Conservation (phyloP, 2,797 vertebrate genomes). For the Sebastes matsubarae region DNA sequence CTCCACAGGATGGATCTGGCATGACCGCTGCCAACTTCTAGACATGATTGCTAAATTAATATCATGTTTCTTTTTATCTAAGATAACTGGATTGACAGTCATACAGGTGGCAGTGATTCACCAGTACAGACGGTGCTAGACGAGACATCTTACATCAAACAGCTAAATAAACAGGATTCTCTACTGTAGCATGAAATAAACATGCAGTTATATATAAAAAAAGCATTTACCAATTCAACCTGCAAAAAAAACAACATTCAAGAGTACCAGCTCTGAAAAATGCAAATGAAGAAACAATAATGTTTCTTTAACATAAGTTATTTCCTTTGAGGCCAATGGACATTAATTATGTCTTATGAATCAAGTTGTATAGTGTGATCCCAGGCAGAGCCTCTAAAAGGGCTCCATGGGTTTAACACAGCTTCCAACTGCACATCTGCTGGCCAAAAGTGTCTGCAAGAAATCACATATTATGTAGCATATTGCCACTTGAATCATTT, state of each 20-base stretch:
- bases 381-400: neutral
- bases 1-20: slow-evolving; percentile 37
- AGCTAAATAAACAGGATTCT: neutral
- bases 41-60: slow-evolving; percentile 31
- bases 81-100: slow-evolving; percentile 31
- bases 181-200: neutral
- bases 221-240: neutral
- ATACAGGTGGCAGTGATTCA: slow-evolving; percentile 26
- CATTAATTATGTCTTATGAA: neutral
- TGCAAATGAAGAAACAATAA: neutral
- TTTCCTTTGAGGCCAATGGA: neutral
- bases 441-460: neutral
- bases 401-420: neutral
- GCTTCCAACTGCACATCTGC: neutral
- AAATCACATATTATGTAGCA: neutral
- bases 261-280: neutral
- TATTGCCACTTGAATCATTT: neutral
- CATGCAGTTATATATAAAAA: neutral
- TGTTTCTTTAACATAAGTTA: neutral
- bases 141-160: neutral
- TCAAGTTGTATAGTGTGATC: neutral
- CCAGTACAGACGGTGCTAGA: neutral
- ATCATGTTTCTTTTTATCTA: slow-evolving; percentile 27
- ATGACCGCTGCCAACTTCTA: slow-evolving; percentile 34
- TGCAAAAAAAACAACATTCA: neutral